A percentile compares a stretch with the other conserved stretches of the same genome.
Evolutionary conservation across 1,140 invertebrate species (phyloP).

Genomic region (Piezodorus guildinii): DNA sequence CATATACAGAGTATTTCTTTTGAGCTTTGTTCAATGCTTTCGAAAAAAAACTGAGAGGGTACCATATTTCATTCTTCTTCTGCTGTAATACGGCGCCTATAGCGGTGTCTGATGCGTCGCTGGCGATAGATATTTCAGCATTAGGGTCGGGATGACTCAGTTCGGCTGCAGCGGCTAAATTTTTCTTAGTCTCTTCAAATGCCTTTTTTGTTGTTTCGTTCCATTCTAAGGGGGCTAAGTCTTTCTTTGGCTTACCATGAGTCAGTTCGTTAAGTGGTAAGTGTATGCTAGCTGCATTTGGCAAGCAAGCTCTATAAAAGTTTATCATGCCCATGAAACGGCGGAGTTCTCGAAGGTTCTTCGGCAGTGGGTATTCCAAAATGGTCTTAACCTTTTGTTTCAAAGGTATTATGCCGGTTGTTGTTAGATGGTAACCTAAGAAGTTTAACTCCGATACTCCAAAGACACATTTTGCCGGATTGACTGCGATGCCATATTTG

Average conservation of each 20-base stretch:
- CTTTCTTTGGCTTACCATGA: no score
- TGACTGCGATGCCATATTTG: no score
- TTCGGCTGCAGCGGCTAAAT: not conserved
- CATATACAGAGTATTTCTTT: not conserved
- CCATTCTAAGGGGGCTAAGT: not conserved
- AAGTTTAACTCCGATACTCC: no score
- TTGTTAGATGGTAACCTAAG: no score
- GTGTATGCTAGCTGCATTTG: slow-evolving; percentile 24
- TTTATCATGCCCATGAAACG: slow-evolving; percentile 36
- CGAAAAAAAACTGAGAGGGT: not conserved
- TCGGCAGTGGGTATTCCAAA: slow-evolving; percentile 7
- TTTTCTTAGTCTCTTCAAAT: not conserved
- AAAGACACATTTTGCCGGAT: no score
- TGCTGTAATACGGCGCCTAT: not conserved
- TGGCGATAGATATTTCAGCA: not conserved
- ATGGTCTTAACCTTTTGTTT: slow-evolving; percentile 16
- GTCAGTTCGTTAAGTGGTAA: no score
- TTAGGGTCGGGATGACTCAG: not conserved
- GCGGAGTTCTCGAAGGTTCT: slow-evolving; percentile 22
- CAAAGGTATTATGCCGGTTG: slow-evolving; percentile 11
- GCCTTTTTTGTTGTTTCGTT: not conserved
- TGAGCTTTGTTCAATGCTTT: not conserved
- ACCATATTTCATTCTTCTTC: not conserved
- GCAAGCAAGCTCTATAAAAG: slow-evolving; percentile 32
- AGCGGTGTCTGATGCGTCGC: not conserved